Base-by-base conservation (phyloP, 2,888 invertebrate genomes). In the Augiades crinisus region DNA sequence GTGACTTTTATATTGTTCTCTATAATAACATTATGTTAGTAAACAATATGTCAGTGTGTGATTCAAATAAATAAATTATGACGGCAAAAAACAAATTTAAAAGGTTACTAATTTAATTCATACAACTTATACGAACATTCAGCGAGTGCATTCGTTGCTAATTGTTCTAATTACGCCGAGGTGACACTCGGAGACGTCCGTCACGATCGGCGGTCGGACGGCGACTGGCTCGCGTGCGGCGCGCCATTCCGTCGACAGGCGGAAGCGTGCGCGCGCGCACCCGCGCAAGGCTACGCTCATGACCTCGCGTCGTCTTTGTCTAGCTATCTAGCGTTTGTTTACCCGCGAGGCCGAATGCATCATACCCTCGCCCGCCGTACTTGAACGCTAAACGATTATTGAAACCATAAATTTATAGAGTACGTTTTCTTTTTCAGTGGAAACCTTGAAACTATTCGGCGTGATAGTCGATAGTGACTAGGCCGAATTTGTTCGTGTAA, bases 271-370 rank as follows among this genome's bases (percentile, higher is more conserved):
- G 81, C 76, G 70, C 76, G 78, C 81, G 81, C 83, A 80, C 84
- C 79, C 82, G 84, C 84, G 78, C 88, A 88, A 88, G 87, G 88
- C 88, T 88, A 78, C 82, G 87, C 86, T 88, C 88, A 78, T 87
- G 88, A 88, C 88, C 88, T 88, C 88, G 88, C 85, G 64, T 77
- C 82, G 87, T 86, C 87, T 88, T 87, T 88, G 88, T 88, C 88
- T 88, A 87, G 83, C 84, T 86, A 86, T 87, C 87, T 87, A 85
- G 69, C 81, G 83, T 81, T 83, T 84, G 84, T 86, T 84, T 83
- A 77, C 82, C 76, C 78, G 77, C 88, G 88, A 87, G 88, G 88
- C 81, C 87, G 72, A 84, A 87, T 86, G 84, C 85, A 86, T 88
- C 87, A 86, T 84, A 83, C 83, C 81, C 74, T 77, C 72, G 75